Evolutionary conservation across 2,888 invertebrate genomes (phyloP), one percentile per base, ranked within the genome.

Genomic region (Elmis aenea): DNA sequence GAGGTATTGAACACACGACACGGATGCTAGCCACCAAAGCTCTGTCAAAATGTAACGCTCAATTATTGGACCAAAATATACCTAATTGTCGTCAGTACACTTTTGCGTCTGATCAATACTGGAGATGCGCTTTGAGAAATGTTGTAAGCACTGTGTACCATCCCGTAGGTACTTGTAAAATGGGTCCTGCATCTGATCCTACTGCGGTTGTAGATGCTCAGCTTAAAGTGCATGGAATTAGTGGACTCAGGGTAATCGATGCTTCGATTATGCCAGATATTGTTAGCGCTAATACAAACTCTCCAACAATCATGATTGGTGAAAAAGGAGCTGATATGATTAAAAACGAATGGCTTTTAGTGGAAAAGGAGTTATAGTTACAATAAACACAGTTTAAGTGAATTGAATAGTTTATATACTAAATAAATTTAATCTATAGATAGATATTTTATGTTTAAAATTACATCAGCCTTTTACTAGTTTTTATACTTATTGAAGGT

Each of bases 251-350:
- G 13, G 82, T 90, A 0, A 74, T 85, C 3, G 89, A 90, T 60
- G 85, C 81, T 0, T 86, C 85, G 50, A 72, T 89, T 9, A 88
- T 89, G 85, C 89, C 88, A 0, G 74, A 66, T 1, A 82, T 79
- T 20, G 64, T 71, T 1, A 71, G 75, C 29, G 77, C 71, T 1
- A 77, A 78, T 48, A 76, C 75, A 0, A 74, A 76, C 60, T 76
- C 75, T 3, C 52, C 64, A 0, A 34, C 54, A 2, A 55, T 64
- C 13, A 62, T 64, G 61, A 68, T 75, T 15, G 73, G 71, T 2
- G 69, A 71, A 45, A 74, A 71, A 45, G n/a, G n/a, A n/a, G n/a
- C n/a, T n/a, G n/a, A n/a, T n/a, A n/a, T n/a, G n/a, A n/a, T n/a
- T n/a, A n/a, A n/a, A n/a, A n/a, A n/a, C n/a, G n/a, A n/a, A n/a